Evolutionary conservation across 1,140 invertebrate genomes (phyloP).

Genomic region (Philopotamus ludificatus): DNA sequence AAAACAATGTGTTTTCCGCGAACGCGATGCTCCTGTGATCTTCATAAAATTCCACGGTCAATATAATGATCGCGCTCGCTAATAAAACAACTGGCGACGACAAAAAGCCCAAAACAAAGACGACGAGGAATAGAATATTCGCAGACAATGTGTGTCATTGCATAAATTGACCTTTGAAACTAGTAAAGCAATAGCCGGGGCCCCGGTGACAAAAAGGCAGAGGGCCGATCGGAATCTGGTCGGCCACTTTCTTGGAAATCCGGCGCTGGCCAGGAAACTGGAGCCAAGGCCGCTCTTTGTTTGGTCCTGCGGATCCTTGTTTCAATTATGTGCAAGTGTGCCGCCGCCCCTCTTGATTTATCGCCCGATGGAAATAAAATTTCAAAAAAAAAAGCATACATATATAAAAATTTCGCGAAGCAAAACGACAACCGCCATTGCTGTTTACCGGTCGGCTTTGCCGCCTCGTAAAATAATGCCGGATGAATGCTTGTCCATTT

Average conservation of each 20-base stretch:
- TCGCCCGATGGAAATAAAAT: background rate
- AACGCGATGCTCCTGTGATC: too few relatives aligned
- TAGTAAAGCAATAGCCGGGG: conserved; percentile 7
- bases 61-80: too few relatives aligned
- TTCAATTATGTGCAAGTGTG: conserved; percentile 16
- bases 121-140: background rate
- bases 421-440: too few relatives aligned
- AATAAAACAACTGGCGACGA: too few relatives aligned
- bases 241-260: conserved; percentile 4
- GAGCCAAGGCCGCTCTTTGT: conserved; percentile 17
- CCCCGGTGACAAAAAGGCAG: conserved; percentile 8
- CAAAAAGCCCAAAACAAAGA: background rate
- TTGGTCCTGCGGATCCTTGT: conserved; percentile 2
- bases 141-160: conserved; percentile 10
- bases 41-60: too few relatives aligned
- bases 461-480: conserved; percentile 12
- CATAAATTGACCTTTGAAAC: conserved; percentile 18
- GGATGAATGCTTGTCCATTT: conserved; percentile 22
- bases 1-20: too few relatives aligned
- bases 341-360: conserved; percentile 10
- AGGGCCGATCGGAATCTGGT: background rate
- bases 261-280: conserved; percentile 2
- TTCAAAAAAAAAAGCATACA: background rate
- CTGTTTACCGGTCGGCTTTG: conserved; percentile 6
- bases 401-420: too few relatives aligned